These are phyloP conservation scores for Latheticus oryzae DNA, from an alignment of 2,888 invertebrate species.

Conservation along the genomic window DNA sequence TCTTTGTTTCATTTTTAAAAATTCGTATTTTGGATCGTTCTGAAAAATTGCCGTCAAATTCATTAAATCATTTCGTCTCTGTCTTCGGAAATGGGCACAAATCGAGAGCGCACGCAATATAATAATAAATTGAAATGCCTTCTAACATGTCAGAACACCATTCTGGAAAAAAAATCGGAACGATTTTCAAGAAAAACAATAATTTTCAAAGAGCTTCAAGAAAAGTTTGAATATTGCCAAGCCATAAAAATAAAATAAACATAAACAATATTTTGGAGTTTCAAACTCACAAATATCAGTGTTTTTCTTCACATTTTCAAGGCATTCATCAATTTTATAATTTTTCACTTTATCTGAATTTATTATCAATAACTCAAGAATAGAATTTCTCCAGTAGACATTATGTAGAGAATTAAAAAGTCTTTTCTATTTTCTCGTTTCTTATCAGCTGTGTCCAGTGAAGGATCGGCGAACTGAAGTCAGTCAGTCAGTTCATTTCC, in stretches of 20 bases:
- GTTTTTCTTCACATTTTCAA: no score
- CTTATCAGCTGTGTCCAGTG: conserved; percentile 8
- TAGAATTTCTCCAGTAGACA: no score
- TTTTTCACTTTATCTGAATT: no score
- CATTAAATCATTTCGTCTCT: conserved; percentile 18
- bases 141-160: conserved; percentile 16
- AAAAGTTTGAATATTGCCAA: no score
- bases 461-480: conserved; percentile 28
- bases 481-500: conserved; percentile 51
- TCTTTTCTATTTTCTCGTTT: background rate
- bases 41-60: conserved; percentile 16
- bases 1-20: conserved; percentile 14
- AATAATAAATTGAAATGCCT: conserved; percentile 24
- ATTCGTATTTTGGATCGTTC: conserved; percentile 3
- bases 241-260: no score
- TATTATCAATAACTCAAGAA: no score
- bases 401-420: no score
- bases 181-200: no score
- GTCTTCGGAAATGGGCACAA: conserved; percentile 11
- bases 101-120: conserved; percentile 24
- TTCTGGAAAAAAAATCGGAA: conserved; percentile 11
- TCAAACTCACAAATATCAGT: no score
- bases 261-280: no score
- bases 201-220: no score
- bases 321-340: no score